Base-by-base conservation (phyloP, 2,113 vertebrate genomes). In the Cephalopterus ornatus region DNA sequence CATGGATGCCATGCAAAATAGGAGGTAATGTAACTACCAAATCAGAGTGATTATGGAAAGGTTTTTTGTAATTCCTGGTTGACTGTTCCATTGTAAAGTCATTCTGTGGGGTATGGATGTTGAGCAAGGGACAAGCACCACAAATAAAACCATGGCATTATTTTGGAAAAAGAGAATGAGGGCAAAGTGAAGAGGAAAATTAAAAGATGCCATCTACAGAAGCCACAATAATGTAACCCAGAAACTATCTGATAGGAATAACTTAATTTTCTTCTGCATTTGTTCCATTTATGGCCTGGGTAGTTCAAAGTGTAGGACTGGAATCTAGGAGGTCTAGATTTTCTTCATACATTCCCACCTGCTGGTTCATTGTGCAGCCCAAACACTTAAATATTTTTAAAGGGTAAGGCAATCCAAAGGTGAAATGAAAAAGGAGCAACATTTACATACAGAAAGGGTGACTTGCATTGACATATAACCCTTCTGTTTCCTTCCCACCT, bases 401-500 rank as follows among this genome's bases (percentile, higher is more conserved):
- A 78, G 17, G 21, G 27, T 30, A 68, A 44, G 37, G 42, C 39
- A 82, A 39, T 26, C 19, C n/a, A 37, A 30, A 74, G 27, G 33
- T 39, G 47, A 71, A 47, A 55, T 27, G 8, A 50, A 72, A 70
- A 62, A 52, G 11, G 19, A 82, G 35, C 32, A 70, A 33, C 8
- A 4, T 39, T 41, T 72, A 35, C 44, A 18, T 13, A 62, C 6
- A 56, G 71, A 46, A 76, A 27, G 74, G 74, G 26, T 21, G 26
- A 33, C 41, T 37, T 65, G 30, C 10, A 14, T 0, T 0, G 39
- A 17, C 0, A 1, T 1, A 44, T 39, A 30, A 9, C 56, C 71
- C 28, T 32, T 9, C 28, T 2, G 2, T 55, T 76, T 61, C 35
- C 27, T 70, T 49, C n/a, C 32, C 47, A 42, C 22, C 80, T 53